Conservation (phyloP, 2,113 vertebrate species). For the human (Homo sapiens) region GRCh38 chr1:243738501-243739000, state of each 20-base stretch:
- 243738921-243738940: not conserved
- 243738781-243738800: not conserved
- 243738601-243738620: not conserved
- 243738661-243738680: not conserved
- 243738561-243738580: not conserved
- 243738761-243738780: not conserved
- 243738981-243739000: not conserved
- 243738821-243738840: not conserved
- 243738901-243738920: not conserved
- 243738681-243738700: not conserved
- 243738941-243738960: not conserved
- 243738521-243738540: not conserved
- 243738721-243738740: not conserved
- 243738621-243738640: not conserved
- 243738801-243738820: not conserved
- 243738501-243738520: not conserved
- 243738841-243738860: not conserved
- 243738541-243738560: not conserved
- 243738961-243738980: not conserved
- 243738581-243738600: not conserved
- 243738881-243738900: not conserved
- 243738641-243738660: not conserved
- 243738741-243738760: not conserved
- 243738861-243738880: not conserved
- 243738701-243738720: not conserved